A percentile compares a stretch with the other conserved stretches of the same genome.
Evolutionary conservation across 2,797 vertebrate species (phyloP).

Genomic region (Pelodytes ibericus): DNA sequence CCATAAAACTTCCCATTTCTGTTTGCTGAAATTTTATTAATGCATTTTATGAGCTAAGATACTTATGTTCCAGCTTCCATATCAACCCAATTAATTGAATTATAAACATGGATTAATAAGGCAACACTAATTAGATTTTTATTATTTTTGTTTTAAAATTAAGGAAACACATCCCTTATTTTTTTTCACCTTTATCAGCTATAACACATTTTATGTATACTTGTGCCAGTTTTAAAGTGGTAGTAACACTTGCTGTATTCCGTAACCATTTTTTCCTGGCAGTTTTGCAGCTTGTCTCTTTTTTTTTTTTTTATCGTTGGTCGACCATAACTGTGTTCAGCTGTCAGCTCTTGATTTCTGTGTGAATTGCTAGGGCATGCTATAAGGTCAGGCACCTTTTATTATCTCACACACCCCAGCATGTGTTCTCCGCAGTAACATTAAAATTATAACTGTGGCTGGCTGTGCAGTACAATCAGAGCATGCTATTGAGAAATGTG

Average conservation of each 20-base stretch:
- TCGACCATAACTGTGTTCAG: conserved; percentile 62
- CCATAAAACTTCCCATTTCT: conserved; percentile 32
- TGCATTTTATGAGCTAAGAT: neutral
- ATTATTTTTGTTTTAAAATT: conserved; percentile 24
- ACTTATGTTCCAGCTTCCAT: conserved; percentile 18
- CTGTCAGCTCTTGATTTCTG: conserved; percentile 67
- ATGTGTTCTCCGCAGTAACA: conserved; percentile 59
- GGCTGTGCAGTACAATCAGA: conserved; percentile 24
- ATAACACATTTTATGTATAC: neutral
- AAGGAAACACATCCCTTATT: neutral
- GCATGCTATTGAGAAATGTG: conserved; percentile 33
- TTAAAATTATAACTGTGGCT: neutral
- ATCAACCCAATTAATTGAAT: conserved; percentile 25
- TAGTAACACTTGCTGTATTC: conserved; percentile 39
- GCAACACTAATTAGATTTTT: neutral
- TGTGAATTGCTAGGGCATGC: conserved; percentile 54
- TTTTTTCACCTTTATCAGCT: neutral
- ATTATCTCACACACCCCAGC: conserved; percentile 72
- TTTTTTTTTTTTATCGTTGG: conserved; percentile 55
- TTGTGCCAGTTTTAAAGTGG: neutral
- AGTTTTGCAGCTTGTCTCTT: conserved; percentile 47
- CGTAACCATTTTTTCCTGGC: conserved; percentile 50
- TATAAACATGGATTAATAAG: conserved; percentile 36
- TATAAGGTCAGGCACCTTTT: conserved; percentile 70
- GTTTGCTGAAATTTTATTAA: conserved; percentile 30